Evolutionary conservation across 2,797 vertebrate genomes (phyloP), one percentile per base, ranked within the genome.

Genomic region (Odontamblyopus lacepedii): DNA sequence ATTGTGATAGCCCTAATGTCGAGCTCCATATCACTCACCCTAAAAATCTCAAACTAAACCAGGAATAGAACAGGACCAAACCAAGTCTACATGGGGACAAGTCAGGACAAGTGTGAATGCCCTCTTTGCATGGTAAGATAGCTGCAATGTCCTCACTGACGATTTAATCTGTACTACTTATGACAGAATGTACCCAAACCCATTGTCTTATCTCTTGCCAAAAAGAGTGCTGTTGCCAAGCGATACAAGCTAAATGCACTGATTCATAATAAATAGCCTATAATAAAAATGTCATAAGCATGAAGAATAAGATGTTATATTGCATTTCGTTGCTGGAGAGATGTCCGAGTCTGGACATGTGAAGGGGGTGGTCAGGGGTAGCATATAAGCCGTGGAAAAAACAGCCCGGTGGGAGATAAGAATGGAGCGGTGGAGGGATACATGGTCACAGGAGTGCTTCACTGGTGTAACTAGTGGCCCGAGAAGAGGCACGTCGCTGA

Each of bases 361-460:
- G 70, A 19, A 63, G 60, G 56, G 12, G 55, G 71, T 73, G 83
- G 74, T 78, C 73, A 60, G 67, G 66, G 70, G 72, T 35, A 66
- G 79, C 6, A 15, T 38, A 9, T 9, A 38, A 2, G 71, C 71
- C 72, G 79, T 70, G 77, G 72, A 83, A 80, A 83, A 38, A 19
- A 15, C 76, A 76, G 73, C 78, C 59, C 74, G 79, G 63, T 0
- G 77, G 78, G 76, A 83, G 89, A 87, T 83, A 87, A 83, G 79
- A 85, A 73, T 19, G 69, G 65, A 80, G 78, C 75, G 67, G 19
- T 70, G 81, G 77, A 86, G 73, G 72, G 70, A 57, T 50, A 72
- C 82, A 53, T 77, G 72, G 67, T 77, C 85, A 86, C 84, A 80
- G 84, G 83, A 80, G 73, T 72, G 87, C 86, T 86, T 82, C 73